Evolutionary conservation across 2,888 invertebrate genomes (phyloP), one percentile per base, ranked within the genome.

Genomic region (Synergus itoensis): DNA sequence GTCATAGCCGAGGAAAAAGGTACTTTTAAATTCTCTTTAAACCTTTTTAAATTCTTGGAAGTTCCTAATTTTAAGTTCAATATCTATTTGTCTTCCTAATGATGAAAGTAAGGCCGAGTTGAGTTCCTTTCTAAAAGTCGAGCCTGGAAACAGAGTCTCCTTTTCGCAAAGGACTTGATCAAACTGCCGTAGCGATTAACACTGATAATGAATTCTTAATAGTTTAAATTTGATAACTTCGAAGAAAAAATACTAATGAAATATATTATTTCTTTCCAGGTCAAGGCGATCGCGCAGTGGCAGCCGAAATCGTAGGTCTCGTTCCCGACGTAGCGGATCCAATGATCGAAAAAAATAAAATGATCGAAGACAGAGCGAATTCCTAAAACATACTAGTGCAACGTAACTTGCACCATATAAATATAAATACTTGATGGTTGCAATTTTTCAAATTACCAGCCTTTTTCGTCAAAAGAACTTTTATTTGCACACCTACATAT

Each of bases 1-100:
- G 91, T 82, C 91, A 90, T 82, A 92, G 92, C 82, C 91, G 92
- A 81, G 90, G 91, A 75, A 92, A 91, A 78, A 91, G 92, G 91
- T 91, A 40, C 21, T 78, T 28, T 28, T 28, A 28, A 28, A 28
- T 28, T 3, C 28, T 28, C 28, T 28, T 3, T 28, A 28, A 28
- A 28, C 28, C 28, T 3, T 28, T 28, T 28, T 28, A 28, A 28
- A 28, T 3, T 28, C 28, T 28, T 28, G 28, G 3, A 28, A 28
- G 28, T 3, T 28, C 28, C 3, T 28, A 28, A 28, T 28, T 28
- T 28, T 28, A 28, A 28, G 28, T 28, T 28, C 3, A 77, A 63
- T 64, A 41, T 28, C 16, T 45, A 40, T 9, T 77, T 64, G 8
- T 45, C 5, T 40, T 21, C 36, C 8, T 40, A 62, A 69, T 84